phyloP scores from a whole-genome alignment of 2,888 invertebrate genomes.

The Chirona hameri region DNA sequence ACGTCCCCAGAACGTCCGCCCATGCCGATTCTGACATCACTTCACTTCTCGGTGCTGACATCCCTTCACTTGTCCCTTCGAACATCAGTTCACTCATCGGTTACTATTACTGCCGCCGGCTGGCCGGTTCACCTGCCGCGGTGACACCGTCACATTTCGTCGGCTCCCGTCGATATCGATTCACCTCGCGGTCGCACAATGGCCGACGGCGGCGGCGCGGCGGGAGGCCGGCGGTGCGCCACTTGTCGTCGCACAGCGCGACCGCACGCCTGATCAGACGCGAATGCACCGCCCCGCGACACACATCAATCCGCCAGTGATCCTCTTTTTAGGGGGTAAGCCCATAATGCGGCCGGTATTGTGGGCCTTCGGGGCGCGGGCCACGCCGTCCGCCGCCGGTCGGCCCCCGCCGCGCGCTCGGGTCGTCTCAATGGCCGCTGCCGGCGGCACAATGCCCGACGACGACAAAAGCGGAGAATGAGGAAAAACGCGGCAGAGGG shows the following conservation, averaged over 20 bases:
- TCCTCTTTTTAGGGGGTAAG: constrained; percentile 27
- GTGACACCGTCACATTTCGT: background rate
- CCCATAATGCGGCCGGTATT: constrained; percentile 1
- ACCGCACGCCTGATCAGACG: background rate
- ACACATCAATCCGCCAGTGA: constrained; percentile 4
- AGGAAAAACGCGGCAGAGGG: constrained; percentile 2
- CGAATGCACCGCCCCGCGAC: background rate
- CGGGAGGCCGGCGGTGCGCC: background rate
- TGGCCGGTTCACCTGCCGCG: no score
- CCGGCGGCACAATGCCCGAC: background rate
- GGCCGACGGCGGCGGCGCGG: background rate
- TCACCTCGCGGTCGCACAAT: background rate
- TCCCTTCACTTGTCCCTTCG: no score
- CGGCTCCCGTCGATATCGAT: background rate
- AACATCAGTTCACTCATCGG: no score
- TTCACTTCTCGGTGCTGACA: no score
- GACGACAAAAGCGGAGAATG: background rate
- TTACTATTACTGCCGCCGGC: no score
- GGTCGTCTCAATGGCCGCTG: background rate
- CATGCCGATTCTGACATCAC: no score
- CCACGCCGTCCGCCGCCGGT: background rate
- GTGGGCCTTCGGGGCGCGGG: background rate
- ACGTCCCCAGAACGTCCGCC: no score
- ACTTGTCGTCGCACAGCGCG: background rate
- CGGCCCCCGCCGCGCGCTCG: background rate